A percentile compares a stretch with the other conserved stretches of the same genome.
Evolutionary conservation across 2,113 vertebrate genomes (phyloP).

Genomic region (Morone chrysops): DNA sequence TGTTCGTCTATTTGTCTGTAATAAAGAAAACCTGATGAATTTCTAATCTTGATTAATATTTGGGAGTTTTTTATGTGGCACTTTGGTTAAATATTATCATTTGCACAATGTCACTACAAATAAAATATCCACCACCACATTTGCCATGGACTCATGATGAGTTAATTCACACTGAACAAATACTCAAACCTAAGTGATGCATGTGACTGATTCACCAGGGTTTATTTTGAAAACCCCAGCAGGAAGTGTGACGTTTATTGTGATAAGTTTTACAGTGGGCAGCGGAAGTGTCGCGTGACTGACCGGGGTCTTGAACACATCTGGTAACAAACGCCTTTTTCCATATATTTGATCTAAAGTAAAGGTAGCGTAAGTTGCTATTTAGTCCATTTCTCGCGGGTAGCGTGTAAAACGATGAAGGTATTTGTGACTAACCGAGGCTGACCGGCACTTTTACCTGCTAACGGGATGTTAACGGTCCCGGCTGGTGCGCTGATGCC

Average conservation of each 20-base stretch:
- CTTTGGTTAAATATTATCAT: no score
- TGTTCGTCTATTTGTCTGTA: not conserved
- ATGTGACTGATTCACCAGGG: not conserved
- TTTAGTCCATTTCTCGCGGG: fast-evolving
- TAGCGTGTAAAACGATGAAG: no score
- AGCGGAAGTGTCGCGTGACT: constrained; percentile 71
- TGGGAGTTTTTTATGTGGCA: not conserved
- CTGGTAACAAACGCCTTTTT: constrained; percentile 32
- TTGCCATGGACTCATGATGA: no score
- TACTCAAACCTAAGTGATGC: not conserved
- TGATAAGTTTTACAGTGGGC: not conserved
- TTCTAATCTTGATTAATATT: not conserved
- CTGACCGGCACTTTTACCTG: not conserved
- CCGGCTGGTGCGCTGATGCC: not conserved
- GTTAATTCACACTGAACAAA: no score
- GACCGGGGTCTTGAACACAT: constrained; percentile 13
- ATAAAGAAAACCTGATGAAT: not conserved
- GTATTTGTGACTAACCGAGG: not conserved
- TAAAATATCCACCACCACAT: not conserved
- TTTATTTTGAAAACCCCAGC: constrained; percentile 44
- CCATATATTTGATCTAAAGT: fast-evolving
- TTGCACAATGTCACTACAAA: not conserved
- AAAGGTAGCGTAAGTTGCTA: fast-evolving
- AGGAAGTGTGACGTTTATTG: constrained; percentile 5
- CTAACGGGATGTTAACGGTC: constrained; percentile 16